phyloP scores from a whole-genome alignment of 2,113 vertebrate genomes.

The Rhea americana region DNA sequence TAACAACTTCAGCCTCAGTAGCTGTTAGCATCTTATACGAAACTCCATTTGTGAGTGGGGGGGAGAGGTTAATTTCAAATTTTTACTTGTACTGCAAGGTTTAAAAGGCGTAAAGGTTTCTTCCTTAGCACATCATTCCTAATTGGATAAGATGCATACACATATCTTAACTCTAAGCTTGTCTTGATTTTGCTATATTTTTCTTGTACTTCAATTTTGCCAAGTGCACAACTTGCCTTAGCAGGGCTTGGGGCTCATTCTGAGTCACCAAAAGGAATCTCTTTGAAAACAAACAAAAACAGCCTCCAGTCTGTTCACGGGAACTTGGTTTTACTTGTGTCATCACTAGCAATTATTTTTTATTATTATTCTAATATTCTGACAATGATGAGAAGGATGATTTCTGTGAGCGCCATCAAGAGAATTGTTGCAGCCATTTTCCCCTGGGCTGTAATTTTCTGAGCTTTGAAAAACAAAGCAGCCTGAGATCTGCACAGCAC shows the following conservation, averaged over 20 bases:
- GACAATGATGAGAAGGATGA: background rate
- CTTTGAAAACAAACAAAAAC: background rate
- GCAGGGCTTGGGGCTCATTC: background rate
- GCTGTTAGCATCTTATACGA: background rate
- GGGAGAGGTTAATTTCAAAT: background rate
- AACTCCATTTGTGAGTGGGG: background rate
- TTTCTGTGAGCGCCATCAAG: background rate
- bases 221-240: background rate
- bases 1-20: background rate
- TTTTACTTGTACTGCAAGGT: background rate
- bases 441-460: background rate
- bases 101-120: background rate
- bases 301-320: background rate
- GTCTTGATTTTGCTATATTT: background rate
- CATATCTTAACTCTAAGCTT: background rate
- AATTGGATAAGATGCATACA: background rate
- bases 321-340: background rate
- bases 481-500: background rate
- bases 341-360: background rate
- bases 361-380: background rate
- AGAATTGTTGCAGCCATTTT: background rate
- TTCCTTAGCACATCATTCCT: background rate
- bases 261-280: background rate
- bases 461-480: slow-evolving; percentile 15
- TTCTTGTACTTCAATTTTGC: background rate